Evolutionary conservation across 2,888 invertebrate species (phyloP), one percentile per base, ranked within the genome.

Genomic region (Andrena flavipes): DNA sequence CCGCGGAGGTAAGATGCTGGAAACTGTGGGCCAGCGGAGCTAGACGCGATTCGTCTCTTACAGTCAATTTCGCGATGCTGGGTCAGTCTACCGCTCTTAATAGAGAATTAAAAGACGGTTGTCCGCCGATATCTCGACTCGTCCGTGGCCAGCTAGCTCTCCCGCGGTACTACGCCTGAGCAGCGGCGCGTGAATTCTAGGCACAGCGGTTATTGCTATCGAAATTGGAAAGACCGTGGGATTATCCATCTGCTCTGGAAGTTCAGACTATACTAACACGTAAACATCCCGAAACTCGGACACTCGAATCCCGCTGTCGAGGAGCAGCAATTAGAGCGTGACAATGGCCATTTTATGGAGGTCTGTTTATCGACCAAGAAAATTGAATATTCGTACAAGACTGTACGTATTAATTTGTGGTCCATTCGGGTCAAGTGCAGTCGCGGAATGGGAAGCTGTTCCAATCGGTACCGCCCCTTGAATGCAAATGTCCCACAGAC

Each of bases 401-500:
- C 56, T 59, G 49, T 51, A 72, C 65, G 62, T 79, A 87, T 83
- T 87, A 82, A 88, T 80, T 82, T 67, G 71, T 30, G 65, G 76
- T 80, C 82, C 75, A 87, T 88, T 85, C 76, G 78, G 88, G 88
- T 88, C 88, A 88, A 88, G 88, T 85, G 80, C 85, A 87, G 77
- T 35, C 63, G 56, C 63, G 69, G 84, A 63, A 63, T 64, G 78
- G 74, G 81, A 80, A 83, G 71, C 82, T 78, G 83, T 82, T 75
- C 78, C 72, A 74, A 80, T 59, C 73, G 72, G 71, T n/a, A 77
- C 76, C 49, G 16, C 23, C 62, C 74, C 68, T 84, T 77, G 85
- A 87, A 90, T 90, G 88, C 87, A 88, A 88, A 91, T 90, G 87
- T 88, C 73, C 84, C 79, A 71, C 84, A 85, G 85, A 84, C 84